Evolutionary conservation across 2,888 invertebrate genomes (phyloP).

Genomic region (Drosophila imparisetae): DNA sequence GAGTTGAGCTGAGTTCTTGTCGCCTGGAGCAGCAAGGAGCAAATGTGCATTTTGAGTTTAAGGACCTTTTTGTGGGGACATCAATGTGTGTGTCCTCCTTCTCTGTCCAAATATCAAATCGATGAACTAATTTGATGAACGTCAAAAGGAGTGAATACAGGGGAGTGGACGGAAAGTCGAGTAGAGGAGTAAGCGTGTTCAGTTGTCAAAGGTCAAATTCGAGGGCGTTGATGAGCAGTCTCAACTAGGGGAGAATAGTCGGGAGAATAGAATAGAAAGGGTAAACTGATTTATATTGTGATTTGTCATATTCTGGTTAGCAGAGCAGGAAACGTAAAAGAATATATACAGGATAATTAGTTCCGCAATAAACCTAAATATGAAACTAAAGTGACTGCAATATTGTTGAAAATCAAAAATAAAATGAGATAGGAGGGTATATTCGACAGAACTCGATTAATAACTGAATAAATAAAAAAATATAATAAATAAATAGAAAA

Average conservation of each 20-base stretch:
- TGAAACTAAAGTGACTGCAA: neutral
- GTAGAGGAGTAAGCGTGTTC: slow-evolving; percentile 34
- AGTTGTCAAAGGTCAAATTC: slow-evolving; percentile 66
- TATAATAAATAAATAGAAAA: no score
- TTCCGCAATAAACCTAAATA: neutral
- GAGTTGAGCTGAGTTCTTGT: slow-evolving; percentile 14
- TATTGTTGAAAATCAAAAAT: neutral
- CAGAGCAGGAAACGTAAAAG: neutral
- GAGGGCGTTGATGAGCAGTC: slow-evolving; percentile 47
- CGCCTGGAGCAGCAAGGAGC: slow-evolving; percentile 1
- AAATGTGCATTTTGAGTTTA: slow-evolving; percentile 59
- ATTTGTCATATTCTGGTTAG: slow-evolving; percentile 12
- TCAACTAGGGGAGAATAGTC: slow-evolving; percentile 11
- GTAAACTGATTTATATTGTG: slow-evolving; percentile 4
- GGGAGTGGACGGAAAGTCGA: neutral
- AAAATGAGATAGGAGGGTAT: accelerated
- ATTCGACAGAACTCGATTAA: neutral
- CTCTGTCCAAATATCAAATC: slow-evolving; percentile 40
- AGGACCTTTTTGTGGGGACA: slow-evolving; percentile 50
- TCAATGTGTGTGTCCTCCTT: slow-evolving; percentile 15
- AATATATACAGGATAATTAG: neutral
- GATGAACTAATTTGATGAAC: slow-evolving; percentile 55
- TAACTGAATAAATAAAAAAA: neutral
- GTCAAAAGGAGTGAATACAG: slow-evolving; percentile 8
- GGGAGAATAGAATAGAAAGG: neutral